phyloP scores from a whole-genome alignment of 2,888 invertebrate species.

The Andrena dorsata region DNA sequence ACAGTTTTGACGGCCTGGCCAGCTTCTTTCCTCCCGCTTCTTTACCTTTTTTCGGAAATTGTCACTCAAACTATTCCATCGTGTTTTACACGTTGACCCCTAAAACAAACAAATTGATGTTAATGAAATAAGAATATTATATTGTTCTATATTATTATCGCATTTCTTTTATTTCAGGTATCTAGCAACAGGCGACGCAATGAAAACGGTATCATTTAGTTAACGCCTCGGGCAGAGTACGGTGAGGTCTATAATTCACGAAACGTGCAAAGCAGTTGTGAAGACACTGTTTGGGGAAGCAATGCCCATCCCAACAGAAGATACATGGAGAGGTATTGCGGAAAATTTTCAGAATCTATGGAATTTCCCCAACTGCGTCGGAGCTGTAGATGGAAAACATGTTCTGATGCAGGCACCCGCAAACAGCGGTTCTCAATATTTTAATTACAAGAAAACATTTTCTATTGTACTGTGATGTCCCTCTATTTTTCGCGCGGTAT shows the following conservation, averaged over 20 bases:
- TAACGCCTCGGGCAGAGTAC: neutral
- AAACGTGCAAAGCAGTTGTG: neutral
- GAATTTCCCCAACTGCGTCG: slow-evolving; percentile 16
- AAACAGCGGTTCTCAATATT: neutral
- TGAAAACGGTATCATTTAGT: slow-evolving; percentile 2
- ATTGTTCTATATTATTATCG: neutral
- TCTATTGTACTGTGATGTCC: too few species aligned
- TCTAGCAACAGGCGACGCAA: slow-evolving; percentile 2
- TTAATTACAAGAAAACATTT: neutral
- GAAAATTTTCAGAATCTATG: neutral
- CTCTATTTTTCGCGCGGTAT: too few species aligned
- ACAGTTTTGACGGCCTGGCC: neutral
- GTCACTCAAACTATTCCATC: neutral
- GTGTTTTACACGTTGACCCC: neutral
- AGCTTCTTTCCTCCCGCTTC: neutral
- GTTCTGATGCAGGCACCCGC: neutral
- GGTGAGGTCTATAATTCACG: neutral
- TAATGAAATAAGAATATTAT: neutral
- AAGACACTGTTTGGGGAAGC: neutral
- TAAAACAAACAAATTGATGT: neutral
- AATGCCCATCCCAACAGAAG: neutral
- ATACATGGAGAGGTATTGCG: neutral
- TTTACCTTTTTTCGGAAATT: neutral
- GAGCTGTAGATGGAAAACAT: slow-evolving; percentile 8
- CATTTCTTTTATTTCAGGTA: neutral